phyloP scores from a whole-genome alignment of 37 sponge, comb jelly and placozoan genomes.

The Geodia barretti region DNA sequence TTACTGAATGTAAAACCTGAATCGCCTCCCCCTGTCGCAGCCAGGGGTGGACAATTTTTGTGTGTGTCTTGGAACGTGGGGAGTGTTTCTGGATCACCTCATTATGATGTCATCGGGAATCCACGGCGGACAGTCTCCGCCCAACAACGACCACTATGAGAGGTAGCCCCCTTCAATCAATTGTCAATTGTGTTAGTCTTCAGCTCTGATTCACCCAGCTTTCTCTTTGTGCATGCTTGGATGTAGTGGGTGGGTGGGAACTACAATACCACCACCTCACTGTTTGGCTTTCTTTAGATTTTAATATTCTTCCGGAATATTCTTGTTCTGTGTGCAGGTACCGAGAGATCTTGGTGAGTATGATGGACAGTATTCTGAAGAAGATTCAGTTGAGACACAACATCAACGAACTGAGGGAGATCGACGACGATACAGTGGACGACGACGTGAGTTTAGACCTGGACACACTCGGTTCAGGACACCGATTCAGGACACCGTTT shows the following conservation, averaged over 20 bases:
- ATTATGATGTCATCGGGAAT: conserved; percentile 40
- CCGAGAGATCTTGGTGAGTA: conserved; percentile 43
- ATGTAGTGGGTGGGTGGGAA: no score
- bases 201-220: no score
- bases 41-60: conserved; percentile 79
- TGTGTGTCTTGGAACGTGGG: conserved; percentile 75
- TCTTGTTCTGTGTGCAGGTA: no score
- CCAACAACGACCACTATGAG: conserved; percentile 35
- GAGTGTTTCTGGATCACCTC: conserved; percentile 75
- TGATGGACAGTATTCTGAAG: conserved; percentile 66
- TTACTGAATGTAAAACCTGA: no score
- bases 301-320: no score
- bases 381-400: conserved; percentile 67
- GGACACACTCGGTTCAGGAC: no score
- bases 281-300: background rate
- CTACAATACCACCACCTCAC: background rate
- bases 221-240: no score
- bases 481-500: no score
- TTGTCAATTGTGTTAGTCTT: no score
- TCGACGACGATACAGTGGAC: conserved; percentile 76
- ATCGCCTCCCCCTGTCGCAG: background rate
- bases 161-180: conserved; percentile 33
- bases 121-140: conserved; percentile 40
- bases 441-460: conserved; percentile 61
- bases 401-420: conserved; percentile 62